These are phyloP conservation scores for Amphiduros pacificus DNA, from an alignment of 2,888 invertebrate genomes.

Conservation along the genomic window DNA sequence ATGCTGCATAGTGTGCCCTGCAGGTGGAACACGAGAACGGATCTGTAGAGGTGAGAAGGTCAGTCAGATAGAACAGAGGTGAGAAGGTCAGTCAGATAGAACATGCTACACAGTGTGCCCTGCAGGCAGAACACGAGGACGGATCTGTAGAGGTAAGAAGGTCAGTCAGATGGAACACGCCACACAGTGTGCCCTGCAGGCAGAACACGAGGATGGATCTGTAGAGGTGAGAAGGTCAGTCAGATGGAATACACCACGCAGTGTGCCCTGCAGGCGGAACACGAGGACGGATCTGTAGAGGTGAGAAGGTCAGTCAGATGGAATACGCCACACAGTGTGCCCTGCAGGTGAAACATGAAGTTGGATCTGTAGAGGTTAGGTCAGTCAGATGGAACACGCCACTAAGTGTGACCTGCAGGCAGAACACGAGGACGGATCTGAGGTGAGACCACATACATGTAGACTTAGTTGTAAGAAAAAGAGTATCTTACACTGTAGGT, in stretches of 20 bases:
- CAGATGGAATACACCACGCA: slow-evolving; percentile 37
- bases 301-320: slow-evolving; percentile 32
- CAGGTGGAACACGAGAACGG: slow-evolving; percentile 34
- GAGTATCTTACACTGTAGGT: too few relatives aligned
- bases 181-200: slow-evolving; percentile 36
- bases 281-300: slow-evolving; percentile 28
- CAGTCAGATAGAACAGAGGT: too few relatives aligned
- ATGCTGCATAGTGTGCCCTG: slow-evolving; percentile 37
- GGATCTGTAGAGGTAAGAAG: slow-evolving; percentile 26
- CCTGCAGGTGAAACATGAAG: slow-evolving; percentile 34
- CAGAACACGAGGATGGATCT: slow-evolving; percentile 32
- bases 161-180: slow-evolving; percentile 35
- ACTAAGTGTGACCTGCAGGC: slow-evolving; percentile 37
- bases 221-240: slow-evolving; percentile 30
- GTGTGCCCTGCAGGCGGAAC: slow-evolving; percentile 35
- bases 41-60: slow-evolving; percentile 28
- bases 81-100: slow-evolving; percentile 34
- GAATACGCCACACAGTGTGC: slow-evolving; percentile 38
- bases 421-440: slow-evolving; percentile 30
- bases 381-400: slow-evolving; percentile 32
- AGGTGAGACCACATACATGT: too few relatives aligned
- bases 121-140: slow-evolving; percentile 34
- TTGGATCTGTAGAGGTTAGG: slow-evolving; percentile 26
- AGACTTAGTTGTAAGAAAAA: too few relatives aligned
- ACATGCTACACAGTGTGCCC: slow-evolving; percentile 38